A percentile compares a stretch with the other conserved stretches of the same genome.
Conservation (phyloP, 1,140 invertebrate genomes). For the Mya arenaria region DNA sequence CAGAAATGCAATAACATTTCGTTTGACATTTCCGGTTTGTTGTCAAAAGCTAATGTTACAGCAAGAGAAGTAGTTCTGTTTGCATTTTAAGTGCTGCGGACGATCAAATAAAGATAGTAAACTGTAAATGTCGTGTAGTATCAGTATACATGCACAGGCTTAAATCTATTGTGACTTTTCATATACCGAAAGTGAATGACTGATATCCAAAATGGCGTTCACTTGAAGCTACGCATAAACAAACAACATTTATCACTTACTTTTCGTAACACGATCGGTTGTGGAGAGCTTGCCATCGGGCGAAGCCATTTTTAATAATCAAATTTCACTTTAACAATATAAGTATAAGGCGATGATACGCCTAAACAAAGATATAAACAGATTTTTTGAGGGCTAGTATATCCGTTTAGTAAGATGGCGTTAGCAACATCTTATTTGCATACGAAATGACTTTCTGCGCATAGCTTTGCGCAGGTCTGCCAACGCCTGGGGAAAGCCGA, state of each 20-base stretch:
- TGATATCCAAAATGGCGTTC: slow-evolving; percentile 75
- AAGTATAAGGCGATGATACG: slow-evolving; percentile 74
- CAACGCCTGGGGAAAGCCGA: slow-evolving; percentile 72
- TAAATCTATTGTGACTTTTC: too few relatives aligned
- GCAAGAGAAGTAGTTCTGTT: neutral
- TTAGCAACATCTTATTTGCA: slow-evolving; percentile 81
- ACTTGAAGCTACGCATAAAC: slow-evolving; percentile 55
- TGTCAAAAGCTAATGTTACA: slow-evolving; percentile 39
- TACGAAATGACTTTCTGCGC: slow-evolving; percentile 76
- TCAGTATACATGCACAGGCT: too few relatives aligned
- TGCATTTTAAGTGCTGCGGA: neutral
- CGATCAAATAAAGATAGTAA: too few relatives aligned
- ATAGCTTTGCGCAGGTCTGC: slow-evolving; percentile 79
- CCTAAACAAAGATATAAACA: slow-evolving; percentile 69
- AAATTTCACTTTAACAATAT: slow-evolving; percentile 61
- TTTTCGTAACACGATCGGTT: slow-evolving; percentile 88
- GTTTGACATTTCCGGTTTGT: slow-evolving; percentile 57
- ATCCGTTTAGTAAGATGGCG: slow-evolving; percentile 79
- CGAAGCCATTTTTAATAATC: slow-evolving; percentile 77
- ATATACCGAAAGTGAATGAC: slow-evolving; percentile 60
- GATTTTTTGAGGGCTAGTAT: slow-evolving; percentile 70
- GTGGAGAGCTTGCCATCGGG: slow-evolving; percentile 85
- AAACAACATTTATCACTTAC: slow-evolving; percentile 81
- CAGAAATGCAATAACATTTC: neutral
- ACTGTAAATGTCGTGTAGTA: too few relatives aligned